Percentiles rank a stretch among this genome's conserved stretches.
Evolutionary conservation across 2,888 invertebrate species (phyloP).

Genomic region (Eristalinus sepulchralis): DNA sequence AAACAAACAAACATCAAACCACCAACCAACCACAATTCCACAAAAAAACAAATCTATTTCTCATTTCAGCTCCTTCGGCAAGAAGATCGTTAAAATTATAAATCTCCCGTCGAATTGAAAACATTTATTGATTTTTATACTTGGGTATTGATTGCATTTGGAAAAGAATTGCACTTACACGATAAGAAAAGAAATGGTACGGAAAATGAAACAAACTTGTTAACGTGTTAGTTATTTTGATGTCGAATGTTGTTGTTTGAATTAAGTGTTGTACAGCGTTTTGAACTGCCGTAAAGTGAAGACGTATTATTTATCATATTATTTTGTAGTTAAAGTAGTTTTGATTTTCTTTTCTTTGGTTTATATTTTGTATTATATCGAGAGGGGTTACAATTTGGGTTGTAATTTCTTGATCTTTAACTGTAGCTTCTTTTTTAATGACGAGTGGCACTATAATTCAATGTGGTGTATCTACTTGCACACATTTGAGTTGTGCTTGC

Average conservation of each 20-base stretch:
- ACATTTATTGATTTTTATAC: background rate
- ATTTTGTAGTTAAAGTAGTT: constrained; percentile 1
- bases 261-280: background rate
- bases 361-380: background rate
- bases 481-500: too few species aligned
- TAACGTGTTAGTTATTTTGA: background rate
- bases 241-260: background rate
- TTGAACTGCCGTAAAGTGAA: background rate
- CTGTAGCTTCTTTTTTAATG: background rate
- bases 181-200: background rate
- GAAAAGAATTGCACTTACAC: background rate
- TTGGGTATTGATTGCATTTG: background rate
- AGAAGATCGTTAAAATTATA: background rate
- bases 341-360: background rate
- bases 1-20: background rate
- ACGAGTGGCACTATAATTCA: background rate
- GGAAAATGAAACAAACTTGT: background rate
- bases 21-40: background rate
- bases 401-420: background rate
- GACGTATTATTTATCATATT: background rate
- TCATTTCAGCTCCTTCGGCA: background rate
- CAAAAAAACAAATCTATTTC: background rate
- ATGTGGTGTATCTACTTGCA: background rate
- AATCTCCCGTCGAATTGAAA: background rate
- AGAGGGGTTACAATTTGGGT: background rate